These are phyloP conservation scores for Germaria angustata DNA, from an alignment of 2,888 invertebrate genomes.

Conservation along the genomic window DNA sequence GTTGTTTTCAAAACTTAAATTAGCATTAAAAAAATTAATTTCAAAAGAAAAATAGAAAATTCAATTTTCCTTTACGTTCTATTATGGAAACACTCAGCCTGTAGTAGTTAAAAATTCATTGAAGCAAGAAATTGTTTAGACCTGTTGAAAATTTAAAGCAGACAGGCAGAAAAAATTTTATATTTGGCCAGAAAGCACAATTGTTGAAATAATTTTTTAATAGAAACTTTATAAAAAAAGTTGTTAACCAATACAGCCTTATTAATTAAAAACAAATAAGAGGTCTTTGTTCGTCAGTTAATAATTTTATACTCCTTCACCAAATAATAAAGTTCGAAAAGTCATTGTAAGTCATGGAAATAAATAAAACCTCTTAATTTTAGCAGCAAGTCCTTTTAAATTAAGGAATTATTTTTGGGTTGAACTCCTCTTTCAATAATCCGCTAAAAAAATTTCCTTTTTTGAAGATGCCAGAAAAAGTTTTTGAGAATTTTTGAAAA, in stretches of 20 bases:
- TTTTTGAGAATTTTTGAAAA: no score
- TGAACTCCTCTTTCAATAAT: no score
- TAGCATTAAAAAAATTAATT: slow-evolving; percentile 27
- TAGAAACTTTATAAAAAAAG: slow-evolving; percentile 26
- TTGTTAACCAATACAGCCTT: slow-evolving; percentile 3
- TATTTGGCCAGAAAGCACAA: background rate
- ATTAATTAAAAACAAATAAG: slow-evolving; percentile 20
- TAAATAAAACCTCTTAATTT: no score
- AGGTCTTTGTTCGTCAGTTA: background rate
- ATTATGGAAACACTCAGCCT: background rate
- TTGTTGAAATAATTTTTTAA: background rate
- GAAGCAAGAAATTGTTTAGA: slow-evolving; percentile 36
- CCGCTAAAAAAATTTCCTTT: no score
- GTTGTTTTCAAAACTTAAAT: slow-evolving; percentile 5
- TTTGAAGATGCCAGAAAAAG: no score
- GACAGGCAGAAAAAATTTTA: background rate
- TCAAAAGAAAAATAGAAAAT: background rate
- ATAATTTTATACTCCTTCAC: no score
- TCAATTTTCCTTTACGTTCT: background rate
- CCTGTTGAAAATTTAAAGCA: slow-evolving; percentile 2
- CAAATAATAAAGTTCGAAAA: no score
- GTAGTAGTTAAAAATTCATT: slow-evolving; percentile 3
- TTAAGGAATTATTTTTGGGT: no score
- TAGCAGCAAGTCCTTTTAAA: no score
- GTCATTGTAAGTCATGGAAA: no score